Conservation (phyloP, 2,888 invertebrate species). For the Neelides folsomi region DNA sequence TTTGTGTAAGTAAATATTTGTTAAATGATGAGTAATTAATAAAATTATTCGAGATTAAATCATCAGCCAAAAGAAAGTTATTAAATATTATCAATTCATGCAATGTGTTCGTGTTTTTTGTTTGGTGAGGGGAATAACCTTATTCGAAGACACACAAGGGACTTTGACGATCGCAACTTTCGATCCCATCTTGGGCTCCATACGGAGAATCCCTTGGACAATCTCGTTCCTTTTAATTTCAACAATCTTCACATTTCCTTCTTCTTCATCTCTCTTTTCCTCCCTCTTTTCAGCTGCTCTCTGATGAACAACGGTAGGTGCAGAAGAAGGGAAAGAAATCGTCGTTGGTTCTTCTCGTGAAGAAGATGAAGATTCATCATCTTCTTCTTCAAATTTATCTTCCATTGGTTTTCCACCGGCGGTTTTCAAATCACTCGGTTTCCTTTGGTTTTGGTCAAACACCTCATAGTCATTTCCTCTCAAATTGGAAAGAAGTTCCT, state of each 20-base stretch:
- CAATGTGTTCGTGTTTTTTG: too few species aligned
- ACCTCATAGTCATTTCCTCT: background rate
- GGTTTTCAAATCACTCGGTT: too few species aligned
- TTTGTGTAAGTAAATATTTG: too few species aligned
- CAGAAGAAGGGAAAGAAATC: slow-evolving; percentile 11
- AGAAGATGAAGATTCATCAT: background rate
- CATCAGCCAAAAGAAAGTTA: too few species aligned
- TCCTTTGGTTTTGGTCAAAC: too few species aligned
- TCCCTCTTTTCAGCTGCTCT: background rate
- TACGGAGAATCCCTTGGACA: slow-evolving; percentile 49
- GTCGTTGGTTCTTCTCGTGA: slow-evolving; percentile 14
- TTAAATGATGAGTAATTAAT: too few species aligned
- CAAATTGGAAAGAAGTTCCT: slow-evolving; percentile 2
- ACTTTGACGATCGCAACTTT: too few species aligned
- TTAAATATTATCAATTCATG: too few species aligned
- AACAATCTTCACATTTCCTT: slow-evolving; percentile 39
- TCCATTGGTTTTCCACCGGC: background rate
- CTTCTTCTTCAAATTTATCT: background rate
- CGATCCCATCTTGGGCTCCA: slow-evolving; percentile 31
- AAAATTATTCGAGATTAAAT: too few species aligned
- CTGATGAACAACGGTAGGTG: background rate
- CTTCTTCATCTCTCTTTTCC: background rate
- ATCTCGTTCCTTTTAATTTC: slow-evolving; percentile 58
- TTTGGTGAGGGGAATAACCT: too few species aligned
- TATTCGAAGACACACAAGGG: too few species aligned